Evolutionary conservation across 1,140 invertebrate species (phyloP), one percentile per base, ranked within the genome.

Genomic region (Bombus consobrinus): DNA sequence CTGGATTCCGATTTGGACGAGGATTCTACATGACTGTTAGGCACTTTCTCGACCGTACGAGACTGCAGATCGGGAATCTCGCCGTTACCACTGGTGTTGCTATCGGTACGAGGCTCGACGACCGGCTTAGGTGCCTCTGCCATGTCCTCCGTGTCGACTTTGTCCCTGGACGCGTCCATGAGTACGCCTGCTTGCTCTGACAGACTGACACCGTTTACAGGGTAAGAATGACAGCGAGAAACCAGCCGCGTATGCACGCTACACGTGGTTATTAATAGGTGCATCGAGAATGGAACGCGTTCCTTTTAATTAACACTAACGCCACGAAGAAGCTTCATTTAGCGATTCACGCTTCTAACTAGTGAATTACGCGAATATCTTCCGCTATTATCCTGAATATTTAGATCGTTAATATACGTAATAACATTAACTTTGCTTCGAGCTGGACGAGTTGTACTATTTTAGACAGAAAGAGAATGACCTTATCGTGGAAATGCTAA

Each of bases 281-380:
- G 72, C 92, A 92, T 66, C 93, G 87, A 76, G 71, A 90, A 79
- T 91, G 91, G 57, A 92, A 53, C 53, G 92, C 76, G 94, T 94
- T 90, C 39, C 62, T 89, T 86, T 69, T 88, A 85, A 81, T 89
- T 81, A 84, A 80, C 71, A 53, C 77, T 28, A 73, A 64, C 77
- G 18, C 53, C 34, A 59, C 13, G 34, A 12, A 66, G 83, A 43
- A 34, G 66, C 13, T 34, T 28, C 53, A 22, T 85, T 41, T 41
- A 41, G 57, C n/a, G 53, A 37, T 64, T 12, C 28, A 18, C 28
- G n/a, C 13, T 28, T 22, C n/a, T 62, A 25, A 39, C 3, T 3
- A 22, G 6, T 18, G 76, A 80, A 62, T 79, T 78, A n/a, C 28
- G 39, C n/a, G 10, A 62, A n/a, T 12, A 32, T 12, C 1, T 34